phyloP scores from a whole-genome alignment of 1,140 invertebrate genomes.

The Pachyrhynchus sulphureomaculatus region DNA sequence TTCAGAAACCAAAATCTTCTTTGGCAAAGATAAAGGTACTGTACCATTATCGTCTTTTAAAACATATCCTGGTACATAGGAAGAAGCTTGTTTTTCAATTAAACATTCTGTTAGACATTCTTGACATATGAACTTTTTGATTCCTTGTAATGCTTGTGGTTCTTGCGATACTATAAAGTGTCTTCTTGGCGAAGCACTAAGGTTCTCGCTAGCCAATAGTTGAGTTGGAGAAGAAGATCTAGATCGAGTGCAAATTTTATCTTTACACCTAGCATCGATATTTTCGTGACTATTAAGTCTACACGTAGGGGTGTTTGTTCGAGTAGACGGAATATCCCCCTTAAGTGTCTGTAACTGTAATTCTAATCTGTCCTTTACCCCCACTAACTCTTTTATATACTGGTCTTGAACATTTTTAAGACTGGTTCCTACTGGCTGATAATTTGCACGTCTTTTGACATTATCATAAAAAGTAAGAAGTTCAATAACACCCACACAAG shows the following conservation, averaged over 20 bases:
- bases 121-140: conserved; percentile 21
- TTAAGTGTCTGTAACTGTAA: conserved; percentile 1
- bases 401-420: conserved; percentile 10
- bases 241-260: conserved; percentile 10
- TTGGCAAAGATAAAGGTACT: conserved; percentile 25
- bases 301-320: background rate
- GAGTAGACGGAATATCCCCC: background rate
- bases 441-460: conserved; percentile 46
- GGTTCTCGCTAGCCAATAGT: conserved; percentile 33
- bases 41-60: conserved; percentile 19
- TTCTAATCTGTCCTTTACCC: conserved; percentile 3
- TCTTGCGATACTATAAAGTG: conserved; percentile 31
- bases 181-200: background rate
- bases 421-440: background rate
- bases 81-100: conserved; percentile 19
- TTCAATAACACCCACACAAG: conserved; percentile 71
- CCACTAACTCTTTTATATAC: conserved; percentile 24
- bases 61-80: conserved; percentile 2
- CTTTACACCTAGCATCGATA: conserved; percentile 32
- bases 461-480: conserved; percentile 61
- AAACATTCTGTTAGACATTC: conserved; percentile 33
- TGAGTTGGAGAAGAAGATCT: conserved; percentile 29
- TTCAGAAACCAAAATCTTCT: conserved; percentile 30
- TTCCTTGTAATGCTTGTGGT: background rate
- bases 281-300: conserved; percentile 34